Conservation (phyloP, 30 jellyfish, hydroid and myxozoan species). For the Morbakka virulenta region DNA sequence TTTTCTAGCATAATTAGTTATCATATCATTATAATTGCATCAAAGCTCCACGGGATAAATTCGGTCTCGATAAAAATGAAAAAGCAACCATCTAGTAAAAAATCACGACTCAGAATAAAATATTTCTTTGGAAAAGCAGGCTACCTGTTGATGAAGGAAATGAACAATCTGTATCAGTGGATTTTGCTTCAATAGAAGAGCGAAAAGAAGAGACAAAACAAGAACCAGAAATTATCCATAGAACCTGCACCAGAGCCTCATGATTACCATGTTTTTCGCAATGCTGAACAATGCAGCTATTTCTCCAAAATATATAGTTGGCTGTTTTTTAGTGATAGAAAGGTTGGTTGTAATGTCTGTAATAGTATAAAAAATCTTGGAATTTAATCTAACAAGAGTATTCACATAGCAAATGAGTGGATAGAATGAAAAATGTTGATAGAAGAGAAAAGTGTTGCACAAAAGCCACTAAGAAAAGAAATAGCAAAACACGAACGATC, state of each 20-base stretch:
- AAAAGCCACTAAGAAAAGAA: no score
- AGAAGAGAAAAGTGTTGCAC: conserved; percentile 13
- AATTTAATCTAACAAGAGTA: not conserved
- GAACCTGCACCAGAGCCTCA: not conserved
- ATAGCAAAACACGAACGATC: not conserved
- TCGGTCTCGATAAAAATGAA: not conserved
- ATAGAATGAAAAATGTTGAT: not conserved
- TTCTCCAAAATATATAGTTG: conserved; percentile 18
- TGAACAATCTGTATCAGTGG: no score
- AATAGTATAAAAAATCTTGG: not conserved
- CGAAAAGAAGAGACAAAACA: not conserved
- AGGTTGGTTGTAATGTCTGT: not conserved
- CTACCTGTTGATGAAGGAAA: conserved; percentile 6
- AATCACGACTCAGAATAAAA: conserved; percentile 3
- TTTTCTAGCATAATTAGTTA: no score
- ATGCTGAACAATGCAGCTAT: conserved; percentile 31
- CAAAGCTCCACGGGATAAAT: no score
- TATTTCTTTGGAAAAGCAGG: not conserved
- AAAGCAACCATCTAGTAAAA: not conserved
- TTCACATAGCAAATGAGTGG: conserved; percentile 14
- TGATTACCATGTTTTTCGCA: conserved; percentile 9
- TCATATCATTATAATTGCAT: no score
- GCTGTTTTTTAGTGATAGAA: conserved; percentile 17
- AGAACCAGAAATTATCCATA: not conserved
- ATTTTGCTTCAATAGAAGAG: not conserved